phyloP scores from a whole-genome alignment of 2,888 invertebrate species.

The Drosophila merina region DNA sequence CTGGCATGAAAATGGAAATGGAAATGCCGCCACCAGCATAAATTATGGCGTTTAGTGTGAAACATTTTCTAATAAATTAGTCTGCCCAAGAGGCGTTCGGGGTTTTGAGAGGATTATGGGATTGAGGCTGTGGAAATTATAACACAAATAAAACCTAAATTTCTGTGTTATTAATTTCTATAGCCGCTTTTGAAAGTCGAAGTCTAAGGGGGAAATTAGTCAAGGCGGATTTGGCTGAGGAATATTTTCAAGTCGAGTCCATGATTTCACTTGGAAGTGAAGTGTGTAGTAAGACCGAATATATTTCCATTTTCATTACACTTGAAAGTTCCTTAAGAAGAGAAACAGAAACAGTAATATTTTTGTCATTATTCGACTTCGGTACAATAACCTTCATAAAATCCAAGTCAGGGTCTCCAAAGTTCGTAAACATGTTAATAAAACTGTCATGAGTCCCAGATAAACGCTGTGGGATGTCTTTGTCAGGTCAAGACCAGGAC shows the following conservation, averaged over 20 bases:
- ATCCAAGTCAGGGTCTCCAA: constrained; percentile 30
- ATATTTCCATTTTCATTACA: background rate
- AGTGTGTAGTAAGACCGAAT: background rate
- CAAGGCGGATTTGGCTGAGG: constrained; percentile 6
- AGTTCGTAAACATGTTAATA: constrained; percentile 72
- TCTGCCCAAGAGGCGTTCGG: constrained; percentile 27
- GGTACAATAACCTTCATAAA: constrained; percentile 8
- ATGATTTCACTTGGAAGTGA: background rate
- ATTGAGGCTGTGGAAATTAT: constrained; percentile 31
- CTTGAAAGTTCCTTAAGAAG: background rate
- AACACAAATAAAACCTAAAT: constrained; percentile 35
- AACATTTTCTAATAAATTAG: constrained; percentile 70
- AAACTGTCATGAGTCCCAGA: constrained; percentile 79
- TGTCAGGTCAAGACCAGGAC: constrained; percentile 37
- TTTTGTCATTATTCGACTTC: constrained; percentile 12
- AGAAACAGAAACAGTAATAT: constrained; percentile 16
- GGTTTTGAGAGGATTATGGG: constrained; percentile 23
- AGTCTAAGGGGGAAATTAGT: background rate
- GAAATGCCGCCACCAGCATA: constrained; percentile 65
- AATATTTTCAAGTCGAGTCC: background rate
- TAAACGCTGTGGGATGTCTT: constrained; percentile 71
- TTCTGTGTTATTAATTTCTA: constrained; percentile 26
- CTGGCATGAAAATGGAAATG: constrained; percentile 53
- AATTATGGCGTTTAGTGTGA: constrained; percentile 77
- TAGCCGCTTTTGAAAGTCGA: background rate